Conservation (phyloP, 2,113 vertebrate species). For the Bufo bufo region DNA sequence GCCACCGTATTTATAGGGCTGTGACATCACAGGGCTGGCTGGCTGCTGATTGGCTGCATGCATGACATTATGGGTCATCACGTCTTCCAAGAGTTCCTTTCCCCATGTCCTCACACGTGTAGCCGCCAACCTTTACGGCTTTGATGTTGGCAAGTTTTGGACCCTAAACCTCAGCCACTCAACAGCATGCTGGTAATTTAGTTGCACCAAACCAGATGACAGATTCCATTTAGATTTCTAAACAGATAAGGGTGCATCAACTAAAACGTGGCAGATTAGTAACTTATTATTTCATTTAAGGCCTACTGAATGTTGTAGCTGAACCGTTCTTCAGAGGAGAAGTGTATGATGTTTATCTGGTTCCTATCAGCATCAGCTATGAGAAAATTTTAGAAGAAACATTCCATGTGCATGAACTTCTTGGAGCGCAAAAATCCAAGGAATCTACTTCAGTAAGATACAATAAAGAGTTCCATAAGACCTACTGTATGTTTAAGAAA, state of each 20-base stretch:
- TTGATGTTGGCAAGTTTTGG: too few species aligned
- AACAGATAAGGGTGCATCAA: not conserved
- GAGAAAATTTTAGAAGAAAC: constrained; percentile 92
- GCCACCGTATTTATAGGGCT: too few species aligned
- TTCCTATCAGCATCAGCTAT: constrained; percentile 96
- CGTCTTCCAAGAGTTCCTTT: too few species aligned
- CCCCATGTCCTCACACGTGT: too few species aligned
- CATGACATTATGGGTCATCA: too few species aligned
- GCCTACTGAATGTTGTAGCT: constrained; percentile 91
- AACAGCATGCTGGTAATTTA: too few species aligned
- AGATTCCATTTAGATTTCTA: too few species aligned
- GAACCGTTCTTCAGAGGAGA: constrained; percentile 96
- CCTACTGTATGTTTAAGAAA: not conserved
- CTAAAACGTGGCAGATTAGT: not conserved
- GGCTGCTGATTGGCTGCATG: too few species aligned
- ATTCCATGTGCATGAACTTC: constrained; percentile 90
- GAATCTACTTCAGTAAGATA: constrained; percentile 91
- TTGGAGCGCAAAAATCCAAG: constrained; percentile 97
- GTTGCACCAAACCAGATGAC: too few species aligned
- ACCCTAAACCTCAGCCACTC: too few species aligned
- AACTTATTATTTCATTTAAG: constrained; percentile 65
- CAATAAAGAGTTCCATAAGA: not conserved
- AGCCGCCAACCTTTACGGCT: too few species aligned
- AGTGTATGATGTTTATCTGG: constrained; percentile 88
- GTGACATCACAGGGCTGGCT: too few species aligned